Conservation (phyloP, 1,140 invertebrate species). For the Probaryconus sp. region DNA sequence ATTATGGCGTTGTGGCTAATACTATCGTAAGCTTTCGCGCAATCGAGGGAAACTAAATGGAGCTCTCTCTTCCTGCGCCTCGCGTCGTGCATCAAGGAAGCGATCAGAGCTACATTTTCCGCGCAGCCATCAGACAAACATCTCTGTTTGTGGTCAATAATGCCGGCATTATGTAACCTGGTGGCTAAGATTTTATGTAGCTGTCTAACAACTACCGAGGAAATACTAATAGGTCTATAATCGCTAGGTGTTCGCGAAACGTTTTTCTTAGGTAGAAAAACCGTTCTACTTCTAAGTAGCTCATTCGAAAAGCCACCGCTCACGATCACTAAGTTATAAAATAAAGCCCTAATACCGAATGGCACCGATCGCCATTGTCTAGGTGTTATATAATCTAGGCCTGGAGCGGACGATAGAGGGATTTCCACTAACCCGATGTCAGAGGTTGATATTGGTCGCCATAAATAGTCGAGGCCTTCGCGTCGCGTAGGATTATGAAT, state of each 20-base stretch:
- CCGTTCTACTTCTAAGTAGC: conserved; percentile 22
- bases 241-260: conserved; percentile 47
- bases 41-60: conserved; percentile 32
- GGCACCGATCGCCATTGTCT: conserved; percentile 26
- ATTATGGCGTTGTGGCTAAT: conserved; percentile 61
- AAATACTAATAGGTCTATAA: conserved; percentile 72
- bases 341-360: conserved; percentile 7
- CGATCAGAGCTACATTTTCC: conserved; percentile 19
- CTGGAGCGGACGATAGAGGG: neutral
- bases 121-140: conserved; percentile 47
- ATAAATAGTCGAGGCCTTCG: conserved; percentile 2
- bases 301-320: conserved; percentile 1
- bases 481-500: too few relatives aligned
- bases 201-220: conserved; percentile 68
- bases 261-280: conserved; percentile 60
- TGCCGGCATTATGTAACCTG: neutral
- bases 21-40: conserved; percentile 71
- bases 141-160: conserved; percentile 38
- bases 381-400: conserved; percentile 14
- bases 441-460: neutral
- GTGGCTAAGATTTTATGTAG: conserved; percentile 55
- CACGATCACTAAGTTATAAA: conserved; percentile 42
- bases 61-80: neutral
- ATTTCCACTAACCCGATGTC: conserved; percentile 1
- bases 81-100: conserved; percentile 9